Percentiles rank a stretch among this genome's conserved stretches.
phyloP scores from a whole-genome alignment of 2,797 vertebrate species.

The Melanotaenia nigrans region DNA sequence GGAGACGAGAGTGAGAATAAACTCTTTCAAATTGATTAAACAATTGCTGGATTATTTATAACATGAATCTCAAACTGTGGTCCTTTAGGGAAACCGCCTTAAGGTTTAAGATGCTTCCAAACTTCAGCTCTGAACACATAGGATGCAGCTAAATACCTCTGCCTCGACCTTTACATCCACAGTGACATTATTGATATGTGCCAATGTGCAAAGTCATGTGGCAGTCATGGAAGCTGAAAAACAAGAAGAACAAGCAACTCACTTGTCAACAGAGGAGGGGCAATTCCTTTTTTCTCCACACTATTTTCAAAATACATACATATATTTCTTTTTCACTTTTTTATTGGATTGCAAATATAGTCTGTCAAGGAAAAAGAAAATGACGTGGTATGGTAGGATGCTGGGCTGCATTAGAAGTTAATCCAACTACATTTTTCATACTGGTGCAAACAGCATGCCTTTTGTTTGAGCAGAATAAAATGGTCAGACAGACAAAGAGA shows the following conservation, averaged over 20 bases:
- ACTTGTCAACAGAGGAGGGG: neutral
- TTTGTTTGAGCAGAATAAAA: neutral
- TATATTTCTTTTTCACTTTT: neutral
- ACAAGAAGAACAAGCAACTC: neutral
- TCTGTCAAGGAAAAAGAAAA: neutral
- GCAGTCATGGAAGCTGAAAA: neutral
- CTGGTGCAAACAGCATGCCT: neutral
- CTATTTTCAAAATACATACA: neutral
- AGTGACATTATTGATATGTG: too few species aligned
- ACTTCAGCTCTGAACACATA: neutral
- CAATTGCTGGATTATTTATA: neutral
- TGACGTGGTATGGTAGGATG: too few species aligned
- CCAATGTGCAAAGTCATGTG: neutral
- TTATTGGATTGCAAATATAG: too few species aligned
- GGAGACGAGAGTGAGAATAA: constrained; percentile 6
- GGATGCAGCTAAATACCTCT: neutral
- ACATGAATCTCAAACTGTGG: neutral
- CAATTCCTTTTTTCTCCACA: neutral
- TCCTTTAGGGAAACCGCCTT: too few species aligned
- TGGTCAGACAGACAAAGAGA: neutral
- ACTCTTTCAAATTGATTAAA: neutral
- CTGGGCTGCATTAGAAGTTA: too few species aligned
- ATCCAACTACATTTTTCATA: too few species aligned
- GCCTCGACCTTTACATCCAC: too few species aligned
- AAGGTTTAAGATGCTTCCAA: too few species aligned